phyloP scores from a whole-genome alignment of 2,888 invertebrate species.

The Amphipoea lucens region DNA sequence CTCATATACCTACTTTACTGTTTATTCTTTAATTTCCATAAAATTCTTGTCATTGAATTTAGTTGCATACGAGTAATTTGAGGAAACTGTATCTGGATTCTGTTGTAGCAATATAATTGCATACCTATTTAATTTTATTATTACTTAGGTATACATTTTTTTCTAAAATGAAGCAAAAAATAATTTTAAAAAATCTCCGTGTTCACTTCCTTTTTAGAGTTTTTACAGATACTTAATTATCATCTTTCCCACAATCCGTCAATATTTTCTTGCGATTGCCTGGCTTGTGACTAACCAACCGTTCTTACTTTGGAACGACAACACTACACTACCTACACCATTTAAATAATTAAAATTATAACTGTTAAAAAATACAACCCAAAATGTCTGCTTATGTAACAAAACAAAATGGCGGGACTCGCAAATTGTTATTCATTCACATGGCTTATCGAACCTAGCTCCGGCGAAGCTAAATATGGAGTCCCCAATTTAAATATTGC shows the following conservation, averaged over 20 bases:
- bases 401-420: not conserved
- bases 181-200: not conserved
- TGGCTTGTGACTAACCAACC: not conserved
- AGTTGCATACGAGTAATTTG: not conserved
- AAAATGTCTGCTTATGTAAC: not conserved
- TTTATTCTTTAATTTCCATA: not conserved
- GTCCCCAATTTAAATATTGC: slow-evolving; percentile 13
- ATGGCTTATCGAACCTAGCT: slow-evolving; percentile 10
- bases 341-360: not conserved
- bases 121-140: too few species aligned
- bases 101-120: too few species aligned
- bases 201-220: not conserved
- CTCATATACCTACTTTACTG: not conserved
- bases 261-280: not conserved
- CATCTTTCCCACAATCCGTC: not conserved
- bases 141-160: not conserved
- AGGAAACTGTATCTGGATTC: not conserved
- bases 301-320: not conserved
- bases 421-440: slow-evolving; percentile 10
- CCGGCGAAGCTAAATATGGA: slow-evolving; percentile 7
- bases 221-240: not conserved
- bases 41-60: not conserved
- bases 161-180: not conserved
- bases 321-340: not conserved
- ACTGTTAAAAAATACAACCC: not conserved